Conservation (phyloP, 2,888 invertebrate genomes). For the Hypsopygia costalis region DNA sequence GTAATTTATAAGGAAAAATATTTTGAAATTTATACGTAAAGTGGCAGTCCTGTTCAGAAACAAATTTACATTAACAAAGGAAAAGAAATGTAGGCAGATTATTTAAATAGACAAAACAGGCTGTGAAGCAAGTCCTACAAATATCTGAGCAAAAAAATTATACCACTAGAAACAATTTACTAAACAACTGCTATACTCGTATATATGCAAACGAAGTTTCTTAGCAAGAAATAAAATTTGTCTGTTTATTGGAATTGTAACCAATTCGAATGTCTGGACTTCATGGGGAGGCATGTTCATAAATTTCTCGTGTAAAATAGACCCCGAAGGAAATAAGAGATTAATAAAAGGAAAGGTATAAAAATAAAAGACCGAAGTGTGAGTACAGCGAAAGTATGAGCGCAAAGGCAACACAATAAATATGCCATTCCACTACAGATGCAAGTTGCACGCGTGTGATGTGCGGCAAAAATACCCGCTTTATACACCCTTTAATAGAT, state of each 20-base stretch:
- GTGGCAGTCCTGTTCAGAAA: too few species aligned
- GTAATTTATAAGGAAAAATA: too few species aligned
- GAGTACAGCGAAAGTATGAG: background rate
- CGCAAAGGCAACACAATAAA: background rate
- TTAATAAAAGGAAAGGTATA: background rate
- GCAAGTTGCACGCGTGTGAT: background rate
- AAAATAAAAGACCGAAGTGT: background rate
- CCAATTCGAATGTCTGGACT: background rate
- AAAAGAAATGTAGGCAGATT: too few species aligned
- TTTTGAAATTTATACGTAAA: too few species aligned
- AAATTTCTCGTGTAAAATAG: background rate
- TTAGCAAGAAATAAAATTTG: background rate
- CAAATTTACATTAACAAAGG: too few species aligned
- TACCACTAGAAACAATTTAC: conserved; percentile 1
- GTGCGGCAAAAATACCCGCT: background rate
- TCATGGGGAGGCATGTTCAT: background rate
- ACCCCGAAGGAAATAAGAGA: background rate
- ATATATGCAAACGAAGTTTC: background rate
- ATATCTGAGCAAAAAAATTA: background rate
- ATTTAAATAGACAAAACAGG: too few species aligned
- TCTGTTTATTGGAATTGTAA: background rate
- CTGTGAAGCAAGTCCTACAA: background rate
- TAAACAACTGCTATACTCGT: background rate
- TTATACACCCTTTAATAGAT: background rate
- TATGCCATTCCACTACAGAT: background rate